phyloP scores from a whole-genome alignment of 2,113 vertebrate genomes.

The Micromys minutus region DNA sequence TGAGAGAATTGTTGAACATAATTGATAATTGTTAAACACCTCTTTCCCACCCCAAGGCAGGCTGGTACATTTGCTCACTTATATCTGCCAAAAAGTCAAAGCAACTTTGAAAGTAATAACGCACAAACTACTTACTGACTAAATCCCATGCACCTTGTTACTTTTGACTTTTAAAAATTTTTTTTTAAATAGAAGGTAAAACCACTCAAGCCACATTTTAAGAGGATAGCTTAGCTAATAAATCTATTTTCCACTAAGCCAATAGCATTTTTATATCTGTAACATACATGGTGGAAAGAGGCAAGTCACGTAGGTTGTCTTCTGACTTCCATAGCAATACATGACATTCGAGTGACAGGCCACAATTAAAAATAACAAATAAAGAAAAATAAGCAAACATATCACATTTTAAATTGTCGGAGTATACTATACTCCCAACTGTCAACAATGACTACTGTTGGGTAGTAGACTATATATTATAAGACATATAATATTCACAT shows the following conservation, averaged over 20 bases:
- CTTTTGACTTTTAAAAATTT: not conserved
- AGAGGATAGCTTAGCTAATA: not conserved
- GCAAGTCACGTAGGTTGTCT: not conserved
- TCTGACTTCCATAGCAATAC: not conserved
- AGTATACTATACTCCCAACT: not conserved
- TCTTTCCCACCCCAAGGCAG: not conserved
- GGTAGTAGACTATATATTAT: not conserved
- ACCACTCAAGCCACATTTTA: not conserved
- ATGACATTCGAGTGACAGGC: not conserved
- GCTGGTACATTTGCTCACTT: not conserved
- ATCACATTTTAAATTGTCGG: not conserved
- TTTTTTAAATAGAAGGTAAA: not conserved
- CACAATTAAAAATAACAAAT: not conserved
- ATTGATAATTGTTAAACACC: not conserved
- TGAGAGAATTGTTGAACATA: not conserved
- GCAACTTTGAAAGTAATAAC: slow-evolving; percentile 10
- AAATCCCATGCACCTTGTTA: not conserved
- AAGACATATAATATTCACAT: not conserved
- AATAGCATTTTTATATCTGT: not conserved
- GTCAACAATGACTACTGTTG: not conserved
- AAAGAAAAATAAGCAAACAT: not conserved
- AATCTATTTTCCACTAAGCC: not conserved
- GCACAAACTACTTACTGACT: not conserved
- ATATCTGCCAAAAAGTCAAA: slow-evolving; percentile 8
- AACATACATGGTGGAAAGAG: not conserved